Evolutionary conservation across 2,797 vertebrate species (phyloP), one percentile per base, ranked within the genome.

Genomic region (Saxicola maurus): DNA sequence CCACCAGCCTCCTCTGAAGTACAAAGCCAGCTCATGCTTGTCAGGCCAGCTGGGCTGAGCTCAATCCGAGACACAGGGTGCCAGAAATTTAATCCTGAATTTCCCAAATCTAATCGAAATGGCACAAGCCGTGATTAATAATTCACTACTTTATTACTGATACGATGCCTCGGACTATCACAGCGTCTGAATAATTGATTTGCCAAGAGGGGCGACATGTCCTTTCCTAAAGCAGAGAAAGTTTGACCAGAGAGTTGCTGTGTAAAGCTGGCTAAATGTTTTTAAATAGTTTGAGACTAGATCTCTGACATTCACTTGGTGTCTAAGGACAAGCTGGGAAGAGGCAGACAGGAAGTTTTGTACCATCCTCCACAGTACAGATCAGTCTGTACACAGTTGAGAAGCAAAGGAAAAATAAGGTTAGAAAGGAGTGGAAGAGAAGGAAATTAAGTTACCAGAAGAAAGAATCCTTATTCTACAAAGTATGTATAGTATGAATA

Each of bases 121-220:
- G 30, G 93, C 96, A 90, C 95, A 95, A 96, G 92, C 72, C 82
- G 0, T 96, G 94, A 96, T 97, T 96, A 97, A 97, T 97, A 97
- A 97, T 97, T 96, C 94, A 97, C 64, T 66, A 82, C 92, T 96
- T 97, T 97, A 97, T 96, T 97, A 96, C 96, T 96, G 96, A 96
- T 96, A 94, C 46, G 86, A 94, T 94, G 95, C 94, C 95, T 95
- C 40, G 82, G 96, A 96, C 95, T 95, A 97, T 96, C 96, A 95
- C 93, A 96, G 93, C 43, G 13, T 93, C 92, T 97, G 94, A 96
- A 97, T 97, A 97, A 97, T 97, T 96, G 95, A 97, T 97, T 96
- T 84, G 87, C 91, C 87, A 89, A 93, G 92, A 95, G 96, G 75
- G 87, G 94, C 24, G 3, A 94, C 91, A 86, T 92, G 93, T 95